Base-by-base conservation (phyloP, 2,888 invertebrate genomes). In the Globia sparganii region DNA sequence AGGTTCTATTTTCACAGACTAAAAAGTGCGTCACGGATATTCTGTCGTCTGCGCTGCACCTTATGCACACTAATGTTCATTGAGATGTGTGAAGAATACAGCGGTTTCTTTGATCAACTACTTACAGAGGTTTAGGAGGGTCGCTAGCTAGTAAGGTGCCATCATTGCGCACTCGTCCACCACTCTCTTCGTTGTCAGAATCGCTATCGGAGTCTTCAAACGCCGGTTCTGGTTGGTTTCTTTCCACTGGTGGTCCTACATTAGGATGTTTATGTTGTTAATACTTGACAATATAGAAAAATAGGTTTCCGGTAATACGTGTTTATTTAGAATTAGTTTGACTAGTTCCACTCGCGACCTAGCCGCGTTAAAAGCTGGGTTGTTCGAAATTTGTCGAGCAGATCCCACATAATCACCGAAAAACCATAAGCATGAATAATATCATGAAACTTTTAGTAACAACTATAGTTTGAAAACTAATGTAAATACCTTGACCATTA, bases 51-150 rank as follows among this genome's bases (percentile, higher is more conserved):
- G n/a, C n/a, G n/a, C n/a, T n/a, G n/a, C n/a, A n/a, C n/a, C n/a
- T n/a, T n/a, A 49, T 64, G 61, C 40, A 49, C 21, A 28, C 40
- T 56, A 56, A 56, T 46, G 28, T 61, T 43, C 8, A 66, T 62
- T 43, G 5, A n/a, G 49, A 77, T 31, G 46, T 66, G 2, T 46
- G n/a, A 62, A 25, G 46, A 6, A 49, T 58, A 77, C 5, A 37
- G 31, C 25, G 2, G 66, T 58, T 40, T 13, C 61, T 62, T 15
- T 61, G 15, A 5, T 34, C n/a, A 21, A 34, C 21, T 72, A 98
- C 98, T 98, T 97, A 99, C 99, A 99, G 98, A 90, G 99, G 99
- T 95, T 99, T 98, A 37, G 99, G 99, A 75, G 99, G 99, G 97
- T 99, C 99, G 91, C 99, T 99, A 83, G 99, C 99, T 74, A 99